Evolutionary conservation across 2,888 invertebrate species (phyloP), one percentile per base, ranked within the genome.

Genomic region (Ormyrus labotus): DNA sequence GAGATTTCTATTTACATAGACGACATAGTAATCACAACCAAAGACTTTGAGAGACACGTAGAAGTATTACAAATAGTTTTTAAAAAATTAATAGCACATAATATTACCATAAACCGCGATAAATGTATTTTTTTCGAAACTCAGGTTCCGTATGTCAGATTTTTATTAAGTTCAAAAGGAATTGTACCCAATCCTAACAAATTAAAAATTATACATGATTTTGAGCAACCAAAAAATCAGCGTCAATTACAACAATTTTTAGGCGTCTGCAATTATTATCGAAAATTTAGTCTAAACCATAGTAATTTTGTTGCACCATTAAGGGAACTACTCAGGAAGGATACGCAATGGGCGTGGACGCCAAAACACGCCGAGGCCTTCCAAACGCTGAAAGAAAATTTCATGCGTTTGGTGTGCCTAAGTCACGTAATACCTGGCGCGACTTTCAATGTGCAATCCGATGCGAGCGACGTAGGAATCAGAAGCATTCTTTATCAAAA

Each of bases 221-320:
- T 64, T 48, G 61, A 45, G n/a, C 11, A 64, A 6, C 64, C 47
- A 11, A 47, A 45, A 47, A 64, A 11, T n/a, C 11, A 11, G 6
- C 45, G 47, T 5, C 64, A 64, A 47, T 10, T 64, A 2, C 64
- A 64, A 47, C 64, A 64, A 64, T 64, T 64, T 7, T 11, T 47
- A 3, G 64, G 64, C 3, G 48, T 64, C 3, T 64, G 64, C 11
- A 64, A 64, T 64, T 64, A 11, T n/a, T 64, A 64, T n/a, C 45
- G 47, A 10, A 6, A 69, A 69, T 57, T 57, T 47, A 57, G 47
- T 57, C 48, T 48, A 19, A 47, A 50, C n/a, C 13, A 60, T 60
- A 60, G 50, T 50, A 3, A 71, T 9, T 50, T 60, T 11, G 45
- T 58, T 50, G 2, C 13, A 13, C 51, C 58, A 8, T 9, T 60